These are phyloP conservation scores for Anoplius nigerrimus DNA, from an alignment of 2,888 invertebrate species.

Conservation along the genomic window DNA sequence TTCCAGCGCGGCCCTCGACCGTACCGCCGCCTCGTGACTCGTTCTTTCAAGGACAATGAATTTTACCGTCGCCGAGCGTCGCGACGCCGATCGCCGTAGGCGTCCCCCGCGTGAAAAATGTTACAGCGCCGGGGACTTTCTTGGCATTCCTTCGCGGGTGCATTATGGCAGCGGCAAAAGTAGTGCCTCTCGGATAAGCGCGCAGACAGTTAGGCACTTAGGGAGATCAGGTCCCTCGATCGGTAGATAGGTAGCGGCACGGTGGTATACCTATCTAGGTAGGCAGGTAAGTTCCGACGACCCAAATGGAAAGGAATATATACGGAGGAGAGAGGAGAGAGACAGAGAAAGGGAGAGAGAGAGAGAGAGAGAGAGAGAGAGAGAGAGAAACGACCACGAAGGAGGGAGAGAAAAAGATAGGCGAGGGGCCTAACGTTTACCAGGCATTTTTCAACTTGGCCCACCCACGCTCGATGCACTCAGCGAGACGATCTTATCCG, in stretches of 20 bases:
- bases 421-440: not conserved
- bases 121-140: conserved; percentile 9
- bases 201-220: conserved; percentile 11
- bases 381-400: too few relatives aligned
- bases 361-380: too few relatives aligned
- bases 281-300: conserved; percentile 5
- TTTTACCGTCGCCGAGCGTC: conserved; percentile 17
- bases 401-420: not conserved
- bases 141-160: conserved; percentile 8
- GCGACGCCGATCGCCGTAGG: not conserved
- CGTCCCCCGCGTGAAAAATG: conserved; percentile 31
- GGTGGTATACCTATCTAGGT: conserved; percentile 14
- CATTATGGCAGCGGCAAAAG: conserved; percentile 15
- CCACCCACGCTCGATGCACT: conserved; percentile 5
- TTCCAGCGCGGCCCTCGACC: conserved; percentile 32
- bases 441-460: not conserved
- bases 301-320: conserved; percentile 18
- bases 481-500: conserved; percentile 2
- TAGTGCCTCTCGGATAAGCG: not conserved
- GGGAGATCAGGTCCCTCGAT: conserved; percentile 10
- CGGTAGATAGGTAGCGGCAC: conserved; percentile 2
- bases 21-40: conserved; percentile 37
- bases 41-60: conserved; percentile 41
- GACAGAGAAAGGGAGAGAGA: too few relatives aligned
- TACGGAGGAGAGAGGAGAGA: not conserved